Conservation (phyloP, 2,797 vertebrate species). For the Oreonectes daqikongensis region DNA sequence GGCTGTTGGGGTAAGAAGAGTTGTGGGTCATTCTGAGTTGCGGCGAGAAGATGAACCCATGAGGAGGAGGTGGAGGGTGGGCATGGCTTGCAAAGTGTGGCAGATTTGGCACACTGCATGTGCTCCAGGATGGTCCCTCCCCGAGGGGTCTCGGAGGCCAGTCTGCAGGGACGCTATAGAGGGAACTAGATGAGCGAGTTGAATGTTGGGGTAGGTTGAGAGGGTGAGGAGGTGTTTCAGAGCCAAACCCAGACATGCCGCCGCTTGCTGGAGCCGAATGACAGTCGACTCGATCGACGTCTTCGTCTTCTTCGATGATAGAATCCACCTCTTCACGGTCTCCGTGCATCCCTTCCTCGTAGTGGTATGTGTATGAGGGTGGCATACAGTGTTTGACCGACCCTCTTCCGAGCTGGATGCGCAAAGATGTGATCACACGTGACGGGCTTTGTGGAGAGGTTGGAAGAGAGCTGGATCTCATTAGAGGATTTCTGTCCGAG, state of each 20-base stretch:
- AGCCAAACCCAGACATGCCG: slow-evolving; percentile 39
- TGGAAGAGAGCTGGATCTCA: slow-evolving; percentile 89
- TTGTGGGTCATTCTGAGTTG: slow-evolving; percentile 21
- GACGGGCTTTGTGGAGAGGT: slow-evolving; percentile 80
- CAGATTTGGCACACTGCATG: slow-evolving; percentile 86
- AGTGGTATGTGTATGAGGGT: slow-evolving; percentile 86
- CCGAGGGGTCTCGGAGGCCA: slow-evolving; percentile 75
- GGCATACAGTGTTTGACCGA: slow-evolving; percentile 79
- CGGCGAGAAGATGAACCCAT: slow-evolving; percentile 27
- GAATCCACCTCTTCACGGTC: slow-evolving; percentile 49
- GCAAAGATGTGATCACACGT: slow-evolving; percentile 89
- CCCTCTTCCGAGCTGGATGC: slow-evolving; percentile 84
- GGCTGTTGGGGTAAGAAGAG: slow-evolving; percentile 16
- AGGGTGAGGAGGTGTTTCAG: slow-evolving; percentile 59
- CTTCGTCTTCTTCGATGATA: slow-evolving; percentile 47
- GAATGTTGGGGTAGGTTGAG: slow-evolving; percentile 68
- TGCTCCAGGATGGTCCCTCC: slow-evolving; percentile 78
- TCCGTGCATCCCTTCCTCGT: slow-evolving; percentile 64
- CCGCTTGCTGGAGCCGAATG: slow-evolving; percentile 64
- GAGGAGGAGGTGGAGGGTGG: slow-evolving; percentile 45
- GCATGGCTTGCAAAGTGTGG: slow-evolving; percentile 43
- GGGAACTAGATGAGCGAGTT: slow-evolving; percentile 79
- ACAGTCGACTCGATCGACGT: slow-evolving; percentile 61
- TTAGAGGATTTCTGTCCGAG: slow-evolving; percentile 75
- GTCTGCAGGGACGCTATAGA: slow-evolving; percentile 78